These are phyloP conservation scores for Nymphalis polychloros DNA, from an alignment of 2,888 invertebrate genomes.

Conservation along the genomic window DNA sequence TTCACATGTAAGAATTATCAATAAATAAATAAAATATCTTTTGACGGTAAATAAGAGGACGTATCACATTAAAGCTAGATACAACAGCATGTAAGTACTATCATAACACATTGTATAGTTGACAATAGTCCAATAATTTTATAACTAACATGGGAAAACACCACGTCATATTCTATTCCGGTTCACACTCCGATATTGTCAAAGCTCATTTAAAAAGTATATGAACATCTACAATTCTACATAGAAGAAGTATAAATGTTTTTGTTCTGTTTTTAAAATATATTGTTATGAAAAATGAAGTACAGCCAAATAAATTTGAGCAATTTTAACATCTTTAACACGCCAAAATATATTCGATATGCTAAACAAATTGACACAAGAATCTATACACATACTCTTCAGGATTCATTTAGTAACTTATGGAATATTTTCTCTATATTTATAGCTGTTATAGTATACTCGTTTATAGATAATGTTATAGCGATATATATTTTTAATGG, in stretches of 20 bases:
- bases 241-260: background rate
- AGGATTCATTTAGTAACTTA: too few relatives aligned
- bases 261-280: background rate
- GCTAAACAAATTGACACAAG: background rate
- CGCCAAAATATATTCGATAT: background rate
- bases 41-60: constrained; percentile 9
- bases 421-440: too few relatives aligned
- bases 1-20: too few relatives aligned
- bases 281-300: background rate
- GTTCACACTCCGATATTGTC: constrained; percentile 30
- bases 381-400: background rate
- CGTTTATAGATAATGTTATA: too few relatives aligned
- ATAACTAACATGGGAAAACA: constrained; percentile 4
- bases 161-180: constrained; percentile 2
- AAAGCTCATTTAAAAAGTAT: constrained; percentile 15
- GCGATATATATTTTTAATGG: too few relatives aligned
- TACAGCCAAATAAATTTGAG: constrained; percentile 20
- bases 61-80: constrained; percentile 16
- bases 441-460: too few relatives aligned
- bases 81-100: constrained; percentile 5
- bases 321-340: background rate
- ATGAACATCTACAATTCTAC: constrained; percentile 1
- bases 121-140: constrained; percentile 1
- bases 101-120: constrained; percentile 4
- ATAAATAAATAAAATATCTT: constrained; percentile 5